Evolutionary conservation across 2,113 vertebrate species (phyloP).

Genomic region (Dolichallabes microphthalmus): DNA sequence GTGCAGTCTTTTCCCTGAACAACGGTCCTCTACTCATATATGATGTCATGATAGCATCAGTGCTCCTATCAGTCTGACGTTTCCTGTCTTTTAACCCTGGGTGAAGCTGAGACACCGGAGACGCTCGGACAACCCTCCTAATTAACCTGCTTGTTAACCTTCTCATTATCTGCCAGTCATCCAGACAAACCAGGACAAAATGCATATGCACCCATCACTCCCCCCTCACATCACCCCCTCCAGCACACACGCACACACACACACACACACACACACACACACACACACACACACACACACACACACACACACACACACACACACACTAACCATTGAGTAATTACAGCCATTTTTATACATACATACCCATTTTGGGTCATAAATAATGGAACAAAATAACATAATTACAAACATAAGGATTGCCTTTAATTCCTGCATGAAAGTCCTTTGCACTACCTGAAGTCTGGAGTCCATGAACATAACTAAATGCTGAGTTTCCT

Average conservation of each 20-base stretch:
- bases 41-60: constrained; percentile 50
- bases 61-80: constrained; percentile 39
- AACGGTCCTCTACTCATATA: constrained; percentile 28
- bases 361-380: too few relatives aligned
- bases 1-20: constrained; percentile 46
- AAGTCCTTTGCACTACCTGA: too few relatives aligned
- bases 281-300: not conserved
- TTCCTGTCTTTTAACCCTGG: constrained; percentile 37
- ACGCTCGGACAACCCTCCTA: constrained; percentile 2
- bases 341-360: too few relatives aligned
- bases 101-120: constrained; percentile 25
- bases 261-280: constrained; percentile 17
- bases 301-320: too few relatives aligned
- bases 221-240: constrained; percentile 16
- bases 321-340: too few relatives aligned
- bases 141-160: constrained; percentile 50
- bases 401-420: too few relatives aligned
- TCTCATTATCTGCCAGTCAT: constrained; percentile 2
- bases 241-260: constrained; percentile 4
- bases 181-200: not conserved
- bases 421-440: too few relatives aligned
- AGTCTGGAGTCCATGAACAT: too few relatives aligned
- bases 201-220: not conserved
- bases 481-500: too few relatives aligned
- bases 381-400: too few relatives aligned